These are phyloP conservation scores for Trisateles emortualis DNA, from an alignment of 2,888 invertebrate genomes.

Conservation along the genomic window DNA sequence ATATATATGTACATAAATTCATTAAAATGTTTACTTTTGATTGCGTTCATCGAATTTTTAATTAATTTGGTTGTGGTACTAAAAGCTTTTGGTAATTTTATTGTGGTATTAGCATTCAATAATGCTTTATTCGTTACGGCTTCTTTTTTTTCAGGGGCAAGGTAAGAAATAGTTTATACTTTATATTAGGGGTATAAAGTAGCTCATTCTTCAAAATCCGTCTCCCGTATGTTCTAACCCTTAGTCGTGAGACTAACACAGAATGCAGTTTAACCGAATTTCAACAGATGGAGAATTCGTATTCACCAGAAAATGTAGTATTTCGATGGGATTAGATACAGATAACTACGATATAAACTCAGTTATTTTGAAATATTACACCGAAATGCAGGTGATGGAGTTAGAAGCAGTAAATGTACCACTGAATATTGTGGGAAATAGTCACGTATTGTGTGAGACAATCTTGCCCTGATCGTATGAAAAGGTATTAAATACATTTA, in stretches of 20 bases:
- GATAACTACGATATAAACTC: slow-evolving; percentile 6
- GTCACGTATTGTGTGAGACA: background rate
- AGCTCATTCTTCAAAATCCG: background rate
- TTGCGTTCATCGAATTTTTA: no score
- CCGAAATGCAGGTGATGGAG: background rate
- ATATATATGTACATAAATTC: no score
- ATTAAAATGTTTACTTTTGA: no score
- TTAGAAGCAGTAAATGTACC: background rate
- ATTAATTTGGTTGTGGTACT: no score
- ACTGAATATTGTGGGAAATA: background rate
- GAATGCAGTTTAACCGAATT: slow-evolving; percentile 36
- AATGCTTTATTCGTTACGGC: no score
- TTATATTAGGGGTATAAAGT: no score
- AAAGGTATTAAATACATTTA: no score
- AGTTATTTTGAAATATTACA: slow-evolving; percentile 1
- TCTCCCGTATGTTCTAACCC: slow-evolving; percentile 19
- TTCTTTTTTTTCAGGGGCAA: no score
- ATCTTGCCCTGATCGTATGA: background rate
- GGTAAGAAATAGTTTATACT: no score
- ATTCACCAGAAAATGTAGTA: slow-evolving; percentile 36
- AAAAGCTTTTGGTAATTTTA: no score
- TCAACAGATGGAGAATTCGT: slow-evolving; percentile 28
- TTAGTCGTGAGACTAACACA: slow-evolving; percentile 23
- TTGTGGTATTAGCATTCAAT: no score
- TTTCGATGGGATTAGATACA: slow-evolving; percentile 13